Evolutionary conservation across 2,113 vertebrate species (phyloP).

Genomic region (Turdus rufiventris): DNA sequence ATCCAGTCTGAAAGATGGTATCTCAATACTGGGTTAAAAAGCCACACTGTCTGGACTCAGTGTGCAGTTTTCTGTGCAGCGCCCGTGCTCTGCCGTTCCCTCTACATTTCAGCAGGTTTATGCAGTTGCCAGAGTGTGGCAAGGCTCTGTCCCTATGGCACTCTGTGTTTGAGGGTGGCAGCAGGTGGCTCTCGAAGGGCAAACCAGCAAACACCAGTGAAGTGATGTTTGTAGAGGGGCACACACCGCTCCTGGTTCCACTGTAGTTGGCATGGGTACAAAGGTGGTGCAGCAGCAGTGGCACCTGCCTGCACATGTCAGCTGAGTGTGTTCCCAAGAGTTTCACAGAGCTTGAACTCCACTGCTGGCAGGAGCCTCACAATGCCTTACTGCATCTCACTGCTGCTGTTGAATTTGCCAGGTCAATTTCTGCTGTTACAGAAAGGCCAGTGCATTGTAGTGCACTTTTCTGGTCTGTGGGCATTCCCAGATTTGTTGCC

Average conservation of each 20-base stretch:
- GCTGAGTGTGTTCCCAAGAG: background rate
- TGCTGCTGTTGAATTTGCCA: background rate
- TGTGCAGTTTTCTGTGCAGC: accelerated
- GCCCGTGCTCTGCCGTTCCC: accelerated
- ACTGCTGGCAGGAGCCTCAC: background rate
- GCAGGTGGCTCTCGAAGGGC: background rate
- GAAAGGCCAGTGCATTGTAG: background rate
- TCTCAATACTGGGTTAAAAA: background rate
- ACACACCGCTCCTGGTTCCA: accelerated
- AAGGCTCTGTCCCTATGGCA: background rate
- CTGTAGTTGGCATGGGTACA: accelerated
- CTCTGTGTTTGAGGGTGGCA: background rate
- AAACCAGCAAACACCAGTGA: background rate
- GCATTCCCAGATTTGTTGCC: background rate
- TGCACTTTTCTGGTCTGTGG: accelerated
- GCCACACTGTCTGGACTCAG: background rate
- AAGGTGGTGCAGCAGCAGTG: background rate
- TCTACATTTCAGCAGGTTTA: accelerated
- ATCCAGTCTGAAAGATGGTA: background rate
- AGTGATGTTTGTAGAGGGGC: background rate
- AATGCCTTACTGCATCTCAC: accelerated
- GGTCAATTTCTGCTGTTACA: background rate
- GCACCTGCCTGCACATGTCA: background rate
- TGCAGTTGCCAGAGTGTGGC: background rate
- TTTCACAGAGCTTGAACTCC: background rate